Evolutionary conservation across 2,113 vertebrate genomes (phyloP).

Genomic region (Mionectes macconnelli): DNA sequence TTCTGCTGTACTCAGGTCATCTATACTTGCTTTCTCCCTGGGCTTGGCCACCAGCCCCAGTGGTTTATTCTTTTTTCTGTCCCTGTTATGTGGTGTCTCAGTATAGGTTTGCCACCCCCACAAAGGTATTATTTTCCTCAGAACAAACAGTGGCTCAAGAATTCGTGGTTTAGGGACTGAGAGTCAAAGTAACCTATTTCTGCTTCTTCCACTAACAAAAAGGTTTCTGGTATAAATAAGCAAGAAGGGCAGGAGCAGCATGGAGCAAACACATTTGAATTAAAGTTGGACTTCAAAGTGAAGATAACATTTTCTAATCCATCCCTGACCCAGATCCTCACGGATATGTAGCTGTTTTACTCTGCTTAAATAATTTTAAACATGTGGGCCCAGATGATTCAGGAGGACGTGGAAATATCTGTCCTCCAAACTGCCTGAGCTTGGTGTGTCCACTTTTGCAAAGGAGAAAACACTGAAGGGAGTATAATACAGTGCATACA

Average conservation of each 20-base stretch:
- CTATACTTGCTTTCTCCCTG: background rate
- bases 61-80: background rate
- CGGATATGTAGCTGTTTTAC: background rate
- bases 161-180: background rate
- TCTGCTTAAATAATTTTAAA: background rate
- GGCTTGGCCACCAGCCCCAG: background rate
- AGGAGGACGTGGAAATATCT: background rate
- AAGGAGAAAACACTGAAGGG: background rate
- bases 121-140: background rate
- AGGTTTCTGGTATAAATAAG: background rate
- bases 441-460: background rate
- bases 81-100: background rate
- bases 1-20: background rate
- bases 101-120: background rate
- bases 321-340: background rate
- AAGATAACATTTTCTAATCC: background rate
- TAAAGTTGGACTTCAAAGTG: slow-evolving; percentile 8
- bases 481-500: background rate
- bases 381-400: background rate
- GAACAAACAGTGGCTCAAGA: background rate
- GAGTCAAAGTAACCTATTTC: background rate
- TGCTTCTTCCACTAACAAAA: background rate
- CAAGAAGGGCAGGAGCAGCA: background rate
- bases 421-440: background rate
- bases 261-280: background rate